These are phyloP conservation scores for Drosophila orosa DNA, from an alignment of 1,140 invertebrate species.

Conservation along the genomic window DNA sequence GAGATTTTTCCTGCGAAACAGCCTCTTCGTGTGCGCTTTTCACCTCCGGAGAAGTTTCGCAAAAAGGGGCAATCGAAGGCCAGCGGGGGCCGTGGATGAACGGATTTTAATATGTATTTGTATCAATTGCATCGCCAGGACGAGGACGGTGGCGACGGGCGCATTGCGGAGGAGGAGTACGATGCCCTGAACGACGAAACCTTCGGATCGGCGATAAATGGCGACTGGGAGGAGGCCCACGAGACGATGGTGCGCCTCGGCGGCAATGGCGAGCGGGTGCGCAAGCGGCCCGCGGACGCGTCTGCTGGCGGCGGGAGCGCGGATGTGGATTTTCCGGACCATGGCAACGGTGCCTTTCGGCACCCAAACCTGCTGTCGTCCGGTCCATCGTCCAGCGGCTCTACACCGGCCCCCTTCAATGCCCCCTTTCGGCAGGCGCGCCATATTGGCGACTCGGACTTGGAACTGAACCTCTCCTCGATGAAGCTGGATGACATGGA, in stretches of 20 bases:
- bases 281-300: slow-evolving; percentile 26
- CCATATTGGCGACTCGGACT: slow-evolving; percentile 66
- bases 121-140: slow-evolving; percentile 45
- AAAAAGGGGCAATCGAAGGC: slow-evolving; percentile 38
- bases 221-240: slow-evolving; percentile 89
- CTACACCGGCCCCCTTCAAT: slow-evolving; percentile 46
- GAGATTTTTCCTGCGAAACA: slow-evolving; percentile 1
- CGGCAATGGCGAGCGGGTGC: slow-evolving; percentile 64
- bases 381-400: slow-evolving; percentile 48
- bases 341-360: slow-evolving; percentile 44
- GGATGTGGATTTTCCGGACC: slow-evolving; percentile 37
- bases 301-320: slow-evolving; percentile 17
- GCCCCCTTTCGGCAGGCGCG: slow-evolving; percentile 30
- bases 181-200: slow-evolving; percentile 96
- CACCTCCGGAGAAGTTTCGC: slow-evolving; percentile 17
- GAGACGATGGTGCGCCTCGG: slow-evolving; percentile 80
- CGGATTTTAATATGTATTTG: slow-evolving; percentile 16
- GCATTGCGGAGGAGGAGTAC: slow-evolving; percentile 90
- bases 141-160: slow-evolving; percentile 86
- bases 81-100: slow-evolving; percentile 25
- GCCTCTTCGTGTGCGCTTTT: slow-evolving; percentile 22
- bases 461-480: slow-evolving; percentile 85
- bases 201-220: slow-evolving; percentile 89
- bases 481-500: slow-evolving; percentile 86
- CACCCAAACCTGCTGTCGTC: slow-evolving; percentile 42